Percentiles rank a stretch among this genome's conserved stretches.
Evolutionary conservation across 2,888 invertebrate genomes (phyloP).

Genomic region (Drosophila falleni): DNA sequence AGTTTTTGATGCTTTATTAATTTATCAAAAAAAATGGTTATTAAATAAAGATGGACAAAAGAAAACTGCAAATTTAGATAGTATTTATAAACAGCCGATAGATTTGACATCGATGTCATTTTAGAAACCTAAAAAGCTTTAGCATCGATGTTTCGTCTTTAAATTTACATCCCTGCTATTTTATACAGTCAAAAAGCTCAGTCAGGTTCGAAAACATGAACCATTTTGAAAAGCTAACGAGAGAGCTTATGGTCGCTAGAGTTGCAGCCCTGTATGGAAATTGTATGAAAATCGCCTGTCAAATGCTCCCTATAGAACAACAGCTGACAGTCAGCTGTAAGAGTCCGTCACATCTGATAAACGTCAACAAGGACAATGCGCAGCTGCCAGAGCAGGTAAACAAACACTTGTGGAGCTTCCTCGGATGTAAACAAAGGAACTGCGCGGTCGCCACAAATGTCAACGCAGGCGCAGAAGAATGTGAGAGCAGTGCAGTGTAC

Average conservation of each 20-base stretch:
- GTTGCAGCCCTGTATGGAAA: conserved; percentile 49
- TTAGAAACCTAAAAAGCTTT: too few relatives aligned
- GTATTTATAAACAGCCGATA: too few relatives aligned
- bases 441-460: conserved; percentile 68
- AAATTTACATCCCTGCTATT: too few relatives aligned
- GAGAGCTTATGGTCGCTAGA: conserved; percentile 9
- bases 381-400: conserved; percentile 64
- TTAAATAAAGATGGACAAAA: too few relatives aligned
- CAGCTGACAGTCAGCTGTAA: conserved; percentile 42
- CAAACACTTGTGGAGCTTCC: conserved; percentile 69
- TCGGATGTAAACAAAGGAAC: conserved; percentile 71
- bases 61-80: too few relatives aligned
- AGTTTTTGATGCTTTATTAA: too few relatives aligned
- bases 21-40: too few relatives aligned
- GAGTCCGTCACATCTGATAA: conserved; percentile 44
- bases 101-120: too few relatives aligned
- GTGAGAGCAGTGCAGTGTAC: conserved; percentile 50
- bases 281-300: conserved; percentile 23
- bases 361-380: conserved; percentile 57
- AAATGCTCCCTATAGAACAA: conserved; percentile 26
- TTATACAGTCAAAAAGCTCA: neutral
- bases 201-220: neutral
- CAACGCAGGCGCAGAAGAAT: conserved; percentile 62
- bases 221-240: neutral
- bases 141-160: too few relatives aligned